Evolutionary conservation across 2,113 vertebrate genomes (phyloP).

Genomic region (Falco punctatus): DNA sequence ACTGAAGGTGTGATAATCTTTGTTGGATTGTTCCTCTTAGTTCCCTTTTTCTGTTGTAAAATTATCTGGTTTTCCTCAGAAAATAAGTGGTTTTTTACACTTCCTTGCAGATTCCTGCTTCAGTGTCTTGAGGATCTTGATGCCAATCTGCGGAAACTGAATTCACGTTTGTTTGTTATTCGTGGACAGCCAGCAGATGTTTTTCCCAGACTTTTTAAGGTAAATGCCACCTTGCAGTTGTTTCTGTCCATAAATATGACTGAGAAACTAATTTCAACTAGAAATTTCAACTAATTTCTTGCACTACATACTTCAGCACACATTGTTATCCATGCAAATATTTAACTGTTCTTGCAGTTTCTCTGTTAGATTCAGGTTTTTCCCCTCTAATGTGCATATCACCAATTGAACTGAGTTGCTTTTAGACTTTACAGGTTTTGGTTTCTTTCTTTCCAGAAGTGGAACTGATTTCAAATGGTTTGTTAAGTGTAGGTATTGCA

Average conservation of each 20-base stretch:
- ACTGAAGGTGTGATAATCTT: neutral
- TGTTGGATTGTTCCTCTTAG: neutral
- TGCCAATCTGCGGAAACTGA: conserved; percentile 91
- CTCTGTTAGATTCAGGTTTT: neutral
- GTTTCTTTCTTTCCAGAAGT: neutral
- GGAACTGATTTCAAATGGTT: neutral
- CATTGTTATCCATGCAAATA: neutral
- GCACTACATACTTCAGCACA: neutral
- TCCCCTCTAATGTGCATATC: neutral
- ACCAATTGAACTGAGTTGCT: neutral
- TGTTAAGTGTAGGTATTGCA: neutral
- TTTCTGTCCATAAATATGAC: neutral
- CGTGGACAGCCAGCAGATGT: conserved; percentile 95
- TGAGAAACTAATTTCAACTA: neutral
- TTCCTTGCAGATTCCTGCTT: conserved; percentile 86
- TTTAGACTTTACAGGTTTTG: neutral
- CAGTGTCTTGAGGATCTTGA: conserved; percentile 95
- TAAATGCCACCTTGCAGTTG: conserved; percentile 45
- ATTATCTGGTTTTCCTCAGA: neutral
- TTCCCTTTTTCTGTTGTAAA: neutral
- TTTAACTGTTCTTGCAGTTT: neutral
- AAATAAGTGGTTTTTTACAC: neutral
- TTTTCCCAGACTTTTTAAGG: conserved; percentile 96
- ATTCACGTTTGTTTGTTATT: conserved; percentile 94
- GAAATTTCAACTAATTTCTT: neutral